Evolutionary conservation across 2,888 invertebrate species (phyloP).

Genomic region (Euzetes globulus): DNA sequence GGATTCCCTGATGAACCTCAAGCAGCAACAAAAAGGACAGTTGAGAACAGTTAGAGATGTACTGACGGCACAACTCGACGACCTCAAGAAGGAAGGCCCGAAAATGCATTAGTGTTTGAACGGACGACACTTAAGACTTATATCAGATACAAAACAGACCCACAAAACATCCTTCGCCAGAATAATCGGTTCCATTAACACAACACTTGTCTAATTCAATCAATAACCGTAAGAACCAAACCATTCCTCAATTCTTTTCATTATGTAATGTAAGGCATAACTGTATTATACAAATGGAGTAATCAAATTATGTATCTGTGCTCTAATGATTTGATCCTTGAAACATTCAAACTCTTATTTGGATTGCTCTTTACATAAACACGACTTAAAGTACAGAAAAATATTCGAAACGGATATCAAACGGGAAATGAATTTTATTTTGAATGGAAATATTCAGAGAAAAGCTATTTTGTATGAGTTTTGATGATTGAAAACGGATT

Average conservation of each 20-base stretch:
- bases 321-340: too few species aligned
- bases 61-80: slow-evolving; percentile 31
- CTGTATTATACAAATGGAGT: not conserved
- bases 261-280: not conserved
- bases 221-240: slow-evolving; percentile 8
- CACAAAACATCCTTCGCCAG: not conserved
- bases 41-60: slow-evolving; percentile 31
- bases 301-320: too few species aligned
- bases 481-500: not conserved
- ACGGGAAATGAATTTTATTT: not conserved
- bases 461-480: not conserved
- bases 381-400: too few species aligned
- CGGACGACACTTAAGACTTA: not conserved
- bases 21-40: slow-evolving; percentile 15
- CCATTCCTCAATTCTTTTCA: not conserved
- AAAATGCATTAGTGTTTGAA: slow-evolving; percentile 13
- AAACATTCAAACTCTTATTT: too few species aligned
- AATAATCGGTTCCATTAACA: not conserved
- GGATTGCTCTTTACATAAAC: too few species aligned
- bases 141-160: not conserved
- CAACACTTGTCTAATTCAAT: not conserved
- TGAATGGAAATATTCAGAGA: slow-evolving; percentile 4
- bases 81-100: slow-evolving; percentile 31
- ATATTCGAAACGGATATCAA: not conserved
- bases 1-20: slow-evolving; percentile 9